Base-by-base conservation (phyloP, 2,113 vertebrate genomes). In the Hippocampus guttulatus region DNA sequence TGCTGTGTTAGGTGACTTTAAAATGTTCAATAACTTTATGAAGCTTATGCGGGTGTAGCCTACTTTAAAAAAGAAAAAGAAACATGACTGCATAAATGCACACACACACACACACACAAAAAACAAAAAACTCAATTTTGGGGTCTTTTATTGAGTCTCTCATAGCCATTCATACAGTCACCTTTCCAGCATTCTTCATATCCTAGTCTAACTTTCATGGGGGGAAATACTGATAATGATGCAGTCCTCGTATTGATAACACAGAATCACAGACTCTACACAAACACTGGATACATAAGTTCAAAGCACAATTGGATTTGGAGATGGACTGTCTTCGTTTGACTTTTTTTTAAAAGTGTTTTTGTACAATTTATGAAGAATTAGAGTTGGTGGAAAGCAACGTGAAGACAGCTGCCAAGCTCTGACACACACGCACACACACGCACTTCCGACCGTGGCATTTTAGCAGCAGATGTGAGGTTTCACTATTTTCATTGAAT, bases 151-250 rank as follows among this genome's bases (percentile, higher is more conserved):
- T 65, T 65, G 43, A 65, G 41, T 65, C n/a, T 64, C 40, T 49
- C 41, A 65, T 47, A 16, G 15, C 41, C 16, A 15, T 65, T 23
- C 64, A 47, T 18, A 65, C 43, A 9, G 41, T 47, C 64, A 25
- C 41, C 41, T 16, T 65, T 47, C 43, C 14, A 49, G 43, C 25
- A 65, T 45, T 8, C 16, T 47, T 45, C 23, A 16, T 25, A 65
- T 18, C n/a, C 8, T 47, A 65, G 15, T 27, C 23, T 65, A 47
- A 47, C 64, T 65, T 47, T 65, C 64, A 40, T 65, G 2, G 14
- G 43, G 64, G 43, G 23, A 8, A 49, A 65, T 65, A 65, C 43
- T 65, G 64, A 65, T 65, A 45, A 65, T 65, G 64, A 27, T 47
- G 43, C 41, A 45, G 63, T 65, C 14, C 41, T 15, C 43, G 16